Percentiles rank a stretch among this genome's conserved stretches.
These are phyloP conservation scores for Amblyopsis rosae DNA, from an alignment of 2,113 vertebrate species.

Conservation along the genomic window DNA sequence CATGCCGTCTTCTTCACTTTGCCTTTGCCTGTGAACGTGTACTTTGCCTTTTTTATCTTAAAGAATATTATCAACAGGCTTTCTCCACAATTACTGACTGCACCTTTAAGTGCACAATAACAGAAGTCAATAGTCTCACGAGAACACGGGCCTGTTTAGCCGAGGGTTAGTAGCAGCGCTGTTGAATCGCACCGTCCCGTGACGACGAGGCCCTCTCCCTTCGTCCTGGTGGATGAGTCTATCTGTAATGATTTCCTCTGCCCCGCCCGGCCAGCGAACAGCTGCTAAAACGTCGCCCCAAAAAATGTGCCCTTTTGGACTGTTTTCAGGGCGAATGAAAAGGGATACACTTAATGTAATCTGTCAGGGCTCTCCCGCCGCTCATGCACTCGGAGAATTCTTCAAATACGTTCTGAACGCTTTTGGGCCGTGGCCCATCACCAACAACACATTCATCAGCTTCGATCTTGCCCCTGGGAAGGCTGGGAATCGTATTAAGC, in stretches of 20 bases:
- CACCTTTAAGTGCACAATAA: constrained; percentile 19
- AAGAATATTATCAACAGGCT: too few relatives aligned
- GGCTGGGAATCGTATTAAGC: constrained; percentile 24
- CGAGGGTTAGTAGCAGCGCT: too few relatives aligned
- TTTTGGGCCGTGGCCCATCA: constrained; percentile 43
- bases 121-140: constrained; percentile 28
- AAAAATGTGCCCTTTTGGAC: constrained; percentile 65
- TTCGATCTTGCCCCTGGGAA: constrained; percentile 39
- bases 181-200: not conserved
- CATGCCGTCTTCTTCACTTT: too few relatives aligned
- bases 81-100: too few relatives aligned
- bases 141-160: constrained; percentile 37
- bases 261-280: constrained; percentile 63
- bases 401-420: constrained; percentile 52
- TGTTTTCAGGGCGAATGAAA: constrained; percentile 69
- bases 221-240: constrained; percentile 59
- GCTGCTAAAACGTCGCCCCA: constrained; percentile 72
- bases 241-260: constrained; percentile 71
- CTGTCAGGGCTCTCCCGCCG: constrained; percentile 38
- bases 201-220: constrained; percentile 44
- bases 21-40: too few relatives aligned
- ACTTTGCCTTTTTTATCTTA: too few relatives aligned
- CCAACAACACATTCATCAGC: constrained; percentile 41
- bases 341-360: constrained; percentile 73
- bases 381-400: constrained; percentile 29